Base-by-base conservation (phyloP, 2,888 invertebrate genomes). In the Scaptomyza tumidula region DNA sequence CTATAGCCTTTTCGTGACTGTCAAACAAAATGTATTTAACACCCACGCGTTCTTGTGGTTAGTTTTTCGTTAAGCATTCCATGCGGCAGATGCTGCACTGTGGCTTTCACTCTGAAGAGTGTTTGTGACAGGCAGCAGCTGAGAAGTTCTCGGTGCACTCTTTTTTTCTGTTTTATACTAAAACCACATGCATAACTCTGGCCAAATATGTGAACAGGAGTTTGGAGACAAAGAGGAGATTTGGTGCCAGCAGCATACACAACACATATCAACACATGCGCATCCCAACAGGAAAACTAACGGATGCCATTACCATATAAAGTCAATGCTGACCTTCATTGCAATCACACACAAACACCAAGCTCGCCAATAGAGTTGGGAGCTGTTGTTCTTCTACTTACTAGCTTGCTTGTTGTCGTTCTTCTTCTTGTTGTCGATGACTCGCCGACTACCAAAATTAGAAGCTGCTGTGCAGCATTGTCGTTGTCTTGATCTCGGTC, bases 251-350 rank as follows among this genome's bases (percentile, higher is more conserved):
- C 27, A 29, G 27, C 27, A 29, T 29, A 29, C 6, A 29, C 19
- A 59, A 75, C 64, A 63, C 61, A 58, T 77, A 80, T 80, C 83
- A 73, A 80, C 76, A 79, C 75, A 79, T 72, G 72, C 65, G 69
- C 82, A 85, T 84, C 85, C 74, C 86, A 80, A 86, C 88, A 84
- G 85, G 82, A 88, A 86, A 86, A 69, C 86, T 88, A 87, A 89
- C 87, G 89, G 89, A 86, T 84, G 74, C 86, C 84, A 88, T 80
- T 84, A 74, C 87, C 89, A 89, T 88, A 87, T 79, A 82, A 68
- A 80, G 87, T 60, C 72, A 59, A 65, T 67, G 86, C 75, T 87
- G 87, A 87, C 88, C 87, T 87, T 87, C 87, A 87, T 87, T 87
- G 86, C 88, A 88, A 78, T 85, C 86, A 78, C 76, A 85, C 75